Base-by-base conservation (phyloP, 2,113 vertebrate genomes). In the Lasiurus borealis region DNA sequence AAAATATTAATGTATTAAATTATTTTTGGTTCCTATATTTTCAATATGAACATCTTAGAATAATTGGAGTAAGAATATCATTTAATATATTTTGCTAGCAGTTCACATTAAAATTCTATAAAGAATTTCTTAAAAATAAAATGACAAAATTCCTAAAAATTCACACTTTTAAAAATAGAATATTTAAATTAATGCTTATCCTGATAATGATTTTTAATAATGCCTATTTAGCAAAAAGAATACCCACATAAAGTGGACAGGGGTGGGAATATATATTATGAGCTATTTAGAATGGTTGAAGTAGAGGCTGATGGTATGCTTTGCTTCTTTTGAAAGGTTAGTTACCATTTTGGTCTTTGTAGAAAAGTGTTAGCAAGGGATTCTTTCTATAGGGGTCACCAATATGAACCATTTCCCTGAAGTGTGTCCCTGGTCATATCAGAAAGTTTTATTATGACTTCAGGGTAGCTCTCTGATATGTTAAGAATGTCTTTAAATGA, bases 401-500 rank as follows among this genome's bases (percentile, higher is more conserved):
- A 27, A 10, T 31, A 25, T 90, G 85, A 97, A 78, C 40, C 59
- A 69, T 90, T 96, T 91, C 27, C 71, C 25, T 80, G 91, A 91
- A 90, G 59, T 46, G 21, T 86, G 66, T 64, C 11, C 34, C 31
- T n/a, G 21, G 6, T 91, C 54, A 44, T 54, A 90, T 48, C 29
- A 91, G 85, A 97, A 96, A 91, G 75, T 94, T 97, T 97, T 95
- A 97, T 95, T 97, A 91, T 85, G 59, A 97, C 93, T 81, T 94
- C 34, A 92, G 88, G 81, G 76, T 86, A 91, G n/a, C 18, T 88
- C 46, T 59, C 10, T 95, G 54, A 77, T 72, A 76, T 91, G 54
- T 81, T 90, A 64, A 87, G 46, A 4, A 81, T 8, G 8, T 77
- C 15, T 84, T 95, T 77, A 93, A 81, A 68, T 85, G 73, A 95